phyloP scores from a whole-genome alignment of 2,888 invertebrate species.

The Macaria notata region DNA sequence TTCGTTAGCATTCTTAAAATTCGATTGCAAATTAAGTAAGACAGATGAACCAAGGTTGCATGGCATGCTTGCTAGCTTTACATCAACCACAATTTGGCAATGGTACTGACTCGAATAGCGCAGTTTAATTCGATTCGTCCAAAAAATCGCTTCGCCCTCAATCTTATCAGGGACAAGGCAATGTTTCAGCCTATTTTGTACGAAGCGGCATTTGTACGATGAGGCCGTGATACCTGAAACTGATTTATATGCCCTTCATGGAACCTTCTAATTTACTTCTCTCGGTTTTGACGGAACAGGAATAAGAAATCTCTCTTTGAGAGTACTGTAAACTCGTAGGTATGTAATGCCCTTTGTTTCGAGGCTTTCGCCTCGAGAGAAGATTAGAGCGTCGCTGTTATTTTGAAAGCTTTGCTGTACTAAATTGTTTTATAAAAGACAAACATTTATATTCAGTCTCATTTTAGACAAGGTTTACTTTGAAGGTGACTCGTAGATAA shows the following conservation, averaged over 20 bases:
- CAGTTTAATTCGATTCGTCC: slow-evolving; percentile 16
- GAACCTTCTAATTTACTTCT: too few relatives aligned
- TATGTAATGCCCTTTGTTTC: too few relatives aligned
- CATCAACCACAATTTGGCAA: slow-evolving; percentile 16
- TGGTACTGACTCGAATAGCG: slow-evolving; percentile 6
- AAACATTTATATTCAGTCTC: too few relatives aligned
- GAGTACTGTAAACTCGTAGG: too few relatives aligned
- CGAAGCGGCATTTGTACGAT: slow-evolving; percentile 9
- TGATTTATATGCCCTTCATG: slow-evolving; percentile 1
- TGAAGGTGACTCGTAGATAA: too few relatives aligned
- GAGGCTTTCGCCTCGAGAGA: too few relatives aligned
- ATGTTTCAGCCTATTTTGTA: slow-evolving; percentile 9
- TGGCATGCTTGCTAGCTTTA: slow-evolving; percentile 16
- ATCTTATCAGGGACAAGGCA: slow-evolving; percentile 15
- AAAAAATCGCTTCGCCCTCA: slow-evolving; percentile 15
- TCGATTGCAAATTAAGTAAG: neutral
- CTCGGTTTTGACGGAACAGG: neutral
- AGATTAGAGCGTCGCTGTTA: too few relatives aligned
- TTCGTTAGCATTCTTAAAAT: too few relatives aligned
- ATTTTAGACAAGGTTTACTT: too few relatives aligned
- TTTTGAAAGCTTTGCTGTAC: too few relatives aligned
- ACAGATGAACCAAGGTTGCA: slow-evolving; percentile 6
- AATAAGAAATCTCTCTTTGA: too few relatives aligned
- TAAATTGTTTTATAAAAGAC: too few relatives aligned
- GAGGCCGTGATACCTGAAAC: neutral